A percentile compares a stretch with the other conserved stretches of the same genome.
Evolutionary conservation across 2,113 vertebrate genomes (phyloP).

Genomic region (Diglossa brunneiventris): DNA sequence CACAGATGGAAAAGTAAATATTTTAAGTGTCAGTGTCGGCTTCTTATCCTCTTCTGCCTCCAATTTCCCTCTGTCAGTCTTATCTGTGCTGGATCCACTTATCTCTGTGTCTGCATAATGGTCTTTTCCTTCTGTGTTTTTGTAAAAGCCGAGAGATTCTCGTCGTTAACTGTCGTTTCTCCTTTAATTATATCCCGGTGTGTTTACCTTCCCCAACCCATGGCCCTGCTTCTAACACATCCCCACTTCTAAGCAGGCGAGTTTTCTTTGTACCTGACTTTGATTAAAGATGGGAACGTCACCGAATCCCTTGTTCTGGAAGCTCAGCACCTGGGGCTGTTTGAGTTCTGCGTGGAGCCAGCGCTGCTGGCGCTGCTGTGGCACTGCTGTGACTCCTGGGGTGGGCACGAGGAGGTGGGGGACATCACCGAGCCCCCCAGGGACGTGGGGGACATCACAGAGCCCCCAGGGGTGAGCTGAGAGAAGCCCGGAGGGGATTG

Average conservation of each 20-base stretch:
- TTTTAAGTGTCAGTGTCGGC: not conserved
- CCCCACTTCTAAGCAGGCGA: not conserved
- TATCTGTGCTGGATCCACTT: constrained; percentile 12
- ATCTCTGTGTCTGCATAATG: not conserved
- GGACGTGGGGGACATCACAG: fast-evolving
- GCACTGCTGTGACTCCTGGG: not conserved
- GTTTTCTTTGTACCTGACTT: constrained; percentile 25
- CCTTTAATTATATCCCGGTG: not conserved
- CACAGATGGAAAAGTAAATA: constrained; percentile 44
- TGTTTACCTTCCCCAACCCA: not conserved
- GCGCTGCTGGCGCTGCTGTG: not conserved
- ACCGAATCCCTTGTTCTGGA: not conserved
- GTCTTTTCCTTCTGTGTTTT: not conserved
- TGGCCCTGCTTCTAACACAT: not conserved
- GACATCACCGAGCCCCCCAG: not conserved
- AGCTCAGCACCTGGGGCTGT: not conserved
- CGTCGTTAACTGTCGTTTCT: not conserved
- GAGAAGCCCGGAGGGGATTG: not conserved
- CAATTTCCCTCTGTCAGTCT: constrained; percentile 50
- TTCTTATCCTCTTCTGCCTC: constrained; percentile 35
- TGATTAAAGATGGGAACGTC: not conserved
- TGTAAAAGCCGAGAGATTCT: not conserved
- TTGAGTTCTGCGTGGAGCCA: not conserved
- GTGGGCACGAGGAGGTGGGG: not conserved
- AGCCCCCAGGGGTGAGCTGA: fast-evolving